Base-by-base conservation (phyloP, 23 tunicate genomes). In the Halocynthia aurantium region DNA sequence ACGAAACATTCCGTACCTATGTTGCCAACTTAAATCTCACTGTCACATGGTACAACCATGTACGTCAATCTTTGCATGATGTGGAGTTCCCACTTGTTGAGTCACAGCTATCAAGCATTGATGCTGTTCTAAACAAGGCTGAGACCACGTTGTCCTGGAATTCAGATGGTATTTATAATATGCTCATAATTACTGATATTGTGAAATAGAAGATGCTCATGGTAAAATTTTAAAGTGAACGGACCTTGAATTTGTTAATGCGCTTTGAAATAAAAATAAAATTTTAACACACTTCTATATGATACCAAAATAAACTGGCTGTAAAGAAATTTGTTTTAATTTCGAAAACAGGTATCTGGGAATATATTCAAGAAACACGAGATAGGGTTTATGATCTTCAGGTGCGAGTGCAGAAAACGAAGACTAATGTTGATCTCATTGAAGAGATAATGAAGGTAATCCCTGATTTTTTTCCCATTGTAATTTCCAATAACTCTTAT, bases 81-180 rank as follows among this genome's bases (percentile, higher is more conserved):
- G 99, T 94, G 21, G 99, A 94, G 61, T 82, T 84, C 69, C 99
- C 99, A 7, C 69, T 94, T 66, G 86, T 94, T 22, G 84, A 80
- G 62, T 81, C 85, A 12, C 99, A 94, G 66, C 69, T 94, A 71
- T 53, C 70, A 21, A 85, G 85, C 6, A 84, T 94, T 58, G 99
- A 94, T 57, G 61, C 49, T 17, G 85, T 88, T 44, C 52, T 94
- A 69, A 67, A 58, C 17, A 73, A 78, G 63, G 95, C 95, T 54
- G 99, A 94, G 78, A 76, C 81, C 8, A 72, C 74, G 0, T 68
- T 94, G 22, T 62, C 83, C 67, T 94, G 99, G 99, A 75, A 72
- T 60, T 82, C 87, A 17, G 86, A 85, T 51, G 99, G 98, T 92
- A 63, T 0, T 12, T 74, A 31, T 31, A 31, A 31, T 31, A 31